phyloP scores from a whole-genome alignment of 2,888 invertebrate species.

The Oscheius sp. region DNA sequence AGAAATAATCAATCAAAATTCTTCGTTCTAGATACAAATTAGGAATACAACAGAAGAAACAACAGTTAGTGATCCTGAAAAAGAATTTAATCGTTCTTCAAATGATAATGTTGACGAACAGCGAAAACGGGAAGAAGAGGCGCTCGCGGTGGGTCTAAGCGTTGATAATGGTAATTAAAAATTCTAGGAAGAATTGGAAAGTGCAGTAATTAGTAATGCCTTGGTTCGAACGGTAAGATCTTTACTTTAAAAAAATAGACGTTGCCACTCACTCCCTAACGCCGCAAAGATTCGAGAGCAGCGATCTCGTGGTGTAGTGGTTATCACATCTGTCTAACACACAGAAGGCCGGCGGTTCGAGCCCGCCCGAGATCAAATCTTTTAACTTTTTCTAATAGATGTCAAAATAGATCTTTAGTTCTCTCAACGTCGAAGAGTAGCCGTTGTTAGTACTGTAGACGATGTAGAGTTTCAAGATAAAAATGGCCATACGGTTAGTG shows the following conservation, averaged over 20 bases:
- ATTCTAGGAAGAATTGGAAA: constrained; percentile 61
- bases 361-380: constrained; percentile 50
- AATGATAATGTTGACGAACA: not conserved
- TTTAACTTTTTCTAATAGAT: not conserved
- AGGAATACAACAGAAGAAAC: constrained; percentile 30
- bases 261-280: not conserved
- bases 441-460: constrained; percentile 57
- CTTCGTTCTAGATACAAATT: constrained; percentile 6
- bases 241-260: not conserved
- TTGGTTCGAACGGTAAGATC: constrained; percentile 58
- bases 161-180: not conserved
- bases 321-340: constrained; percentile 41
- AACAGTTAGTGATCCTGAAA: constrained; percentile 8
- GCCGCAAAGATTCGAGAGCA: not conserved
- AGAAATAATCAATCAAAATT: not conserved
- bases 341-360: constrained; percentile 58
- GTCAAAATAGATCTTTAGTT: constrained; percentile 43
- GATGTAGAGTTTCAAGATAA: constrained; percentile 48
- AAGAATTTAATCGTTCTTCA: not conserved
- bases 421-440: constrained; percentile 59
- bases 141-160: constrained; percentile 32
- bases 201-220: constrained; percentile 60
- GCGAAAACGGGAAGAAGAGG: constrained; percentile 43
- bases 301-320: not conserved
- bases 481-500: constrained; percentile 19